Evolutionary conservation across 2,888 invertebrate species (phyloP).

Genomic region (Hydropsyche betteni): DNA sequence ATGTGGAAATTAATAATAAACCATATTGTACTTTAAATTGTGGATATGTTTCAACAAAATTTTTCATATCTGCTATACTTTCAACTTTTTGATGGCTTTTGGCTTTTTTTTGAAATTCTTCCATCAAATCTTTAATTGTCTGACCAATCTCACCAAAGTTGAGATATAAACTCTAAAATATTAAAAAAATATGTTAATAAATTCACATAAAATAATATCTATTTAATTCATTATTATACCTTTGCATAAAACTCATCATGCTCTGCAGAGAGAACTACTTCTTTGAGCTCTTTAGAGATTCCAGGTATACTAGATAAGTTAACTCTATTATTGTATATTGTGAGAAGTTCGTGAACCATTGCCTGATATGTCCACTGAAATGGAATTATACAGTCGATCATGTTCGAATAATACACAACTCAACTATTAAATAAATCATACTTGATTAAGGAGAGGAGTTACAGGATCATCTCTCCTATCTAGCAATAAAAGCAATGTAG

Average conservation of each 20-base stretch:
- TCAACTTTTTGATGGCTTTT: conserved; percentile 97
- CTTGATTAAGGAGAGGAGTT: conserved; percentile 92
- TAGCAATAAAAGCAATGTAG: conserved; percentile 85
- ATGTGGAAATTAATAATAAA: conserved; percentile 3
- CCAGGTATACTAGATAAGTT: conserved; percentile 85
- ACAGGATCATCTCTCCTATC: conserved; percentile 96
- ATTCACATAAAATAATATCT: conserved; percentile 26
- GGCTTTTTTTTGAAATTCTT: conserved; percentile 95
- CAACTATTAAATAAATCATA: not conserved
- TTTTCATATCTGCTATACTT: conserved; percentile 98
- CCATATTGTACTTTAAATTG: conserved; percentile 79
- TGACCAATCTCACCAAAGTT: conserved; percentile 99
- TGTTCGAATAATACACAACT: conserved; percentile 22
- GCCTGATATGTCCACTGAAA: conserved; percentile 99
- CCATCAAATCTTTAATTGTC: conserved; percentile 96
- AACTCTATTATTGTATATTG: conserved; percentile 93
- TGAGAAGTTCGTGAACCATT: conserved; percentile 97
- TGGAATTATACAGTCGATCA: conserved; percentile 37
- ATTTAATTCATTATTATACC: conserved; percentile 59
- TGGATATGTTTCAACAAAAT: conserved; percentile 97
- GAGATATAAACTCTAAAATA: conserved; percentile 82
- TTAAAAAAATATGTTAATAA: conserved; percentile 37
- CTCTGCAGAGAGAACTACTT: conserved; percentile 93
- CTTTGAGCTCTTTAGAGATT: conserved; percentile 87
- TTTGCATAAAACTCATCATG: conserved; percentile 97